A percentile compares a stretch with the other conserved stretches of the same genome.
Evolutionary conservation across 2,113 vertebrate species (phyloP).

Genomic region (Otocyon megalotis): DNA sequence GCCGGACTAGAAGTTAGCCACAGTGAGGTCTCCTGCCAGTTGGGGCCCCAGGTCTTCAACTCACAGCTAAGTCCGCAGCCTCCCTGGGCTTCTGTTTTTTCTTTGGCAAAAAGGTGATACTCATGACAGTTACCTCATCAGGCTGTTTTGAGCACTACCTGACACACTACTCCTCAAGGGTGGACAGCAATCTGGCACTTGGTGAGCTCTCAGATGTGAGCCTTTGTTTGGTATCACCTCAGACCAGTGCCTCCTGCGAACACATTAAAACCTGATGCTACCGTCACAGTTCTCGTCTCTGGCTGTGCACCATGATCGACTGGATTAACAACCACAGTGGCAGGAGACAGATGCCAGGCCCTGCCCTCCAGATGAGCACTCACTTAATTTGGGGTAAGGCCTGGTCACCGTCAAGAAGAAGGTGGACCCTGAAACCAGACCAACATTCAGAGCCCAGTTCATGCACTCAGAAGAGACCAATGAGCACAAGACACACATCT

Average conservation of each 20-base stretch:
- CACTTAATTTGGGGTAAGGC: background rate
- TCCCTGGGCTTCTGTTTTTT: background rate
- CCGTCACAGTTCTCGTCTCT: background rate
- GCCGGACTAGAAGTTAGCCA: background rate
- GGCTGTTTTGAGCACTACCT: fast-evolving
- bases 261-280: background rate
- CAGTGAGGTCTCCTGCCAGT: background rate
- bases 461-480: background rate
- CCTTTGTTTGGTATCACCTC: background rate
- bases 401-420: background rate
- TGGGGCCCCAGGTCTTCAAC: fast-evolving
- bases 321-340: background rate
- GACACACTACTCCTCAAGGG: fast-evolving
- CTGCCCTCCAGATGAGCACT: background rate
- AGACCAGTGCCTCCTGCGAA: background rate
- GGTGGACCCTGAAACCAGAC: background rate
- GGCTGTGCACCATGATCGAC: background rate
- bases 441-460: background rate
- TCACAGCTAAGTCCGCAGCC: background rate
- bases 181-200: too few species aligned
- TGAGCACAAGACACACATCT: background rate
- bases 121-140: background rate
- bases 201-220: background rate
- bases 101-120: background rate
- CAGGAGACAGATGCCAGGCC: background rate